Evolutionary conservation across 2,888 invertebrate genomes (phyloP), one percentile per base, ranked within the genome.

Genomic region (Dioctria linearis): DNA sequence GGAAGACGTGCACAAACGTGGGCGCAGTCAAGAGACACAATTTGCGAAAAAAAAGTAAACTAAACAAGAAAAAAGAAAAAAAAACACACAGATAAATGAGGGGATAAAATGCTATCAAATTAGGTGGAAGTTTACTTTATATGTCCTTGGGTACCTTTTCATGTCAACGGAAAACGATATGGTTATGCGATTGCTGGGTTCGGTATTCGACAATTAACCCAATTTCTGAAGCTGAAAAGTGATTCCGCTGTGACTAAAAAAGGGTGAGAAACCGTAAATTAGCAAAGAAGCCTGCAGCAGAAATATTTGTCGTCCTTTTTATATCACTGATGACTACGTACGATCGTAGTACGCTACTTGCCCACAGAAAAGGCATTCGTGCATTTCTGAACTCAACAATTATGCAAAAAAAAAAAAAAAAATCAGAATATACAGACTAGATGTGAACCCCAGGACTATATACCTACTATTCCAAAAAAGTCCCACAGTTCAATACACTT

Each of bases 81-180:
- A 73, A 73, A 73, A 11, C 46, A 63, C 37, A 63, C 37, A 65
- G 65, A 65, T 78, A 78, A 78, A 78, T 78, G 66, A 78, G 66
- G 66, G 43, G 66, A 66, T 78, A 65, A 66, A 66, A 78, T 42
- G 57, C 78, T 49, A 78, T 66, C 78, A 78, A 78, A 78, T 66
- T 78, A 78, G 78, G 43, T 25, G 40, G 25, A 54, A 66, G 66
- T 78, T 54, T 78, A 78, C 40, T 71, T 78, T 73, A 73, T 73
- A 57, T 25, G 9, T 9, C 59, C 13, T 0, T 54, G 54, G 6
- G 54, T 54, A 54, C 54, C 54, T 54, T 54, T 54, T 54, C 54
- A 11, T 54, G 54, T 54, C 3, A 8, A 5, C 54, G 54, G 54
- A 54, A 54, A n/a, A 54, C 25, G 25, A 25, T 25, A 25, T 25